These are phyloP conservation scores for Pseudomugil tenellus DNA, from an alignment of 2,797 vertebrate species.

Conservation along the genomic window DNA sequence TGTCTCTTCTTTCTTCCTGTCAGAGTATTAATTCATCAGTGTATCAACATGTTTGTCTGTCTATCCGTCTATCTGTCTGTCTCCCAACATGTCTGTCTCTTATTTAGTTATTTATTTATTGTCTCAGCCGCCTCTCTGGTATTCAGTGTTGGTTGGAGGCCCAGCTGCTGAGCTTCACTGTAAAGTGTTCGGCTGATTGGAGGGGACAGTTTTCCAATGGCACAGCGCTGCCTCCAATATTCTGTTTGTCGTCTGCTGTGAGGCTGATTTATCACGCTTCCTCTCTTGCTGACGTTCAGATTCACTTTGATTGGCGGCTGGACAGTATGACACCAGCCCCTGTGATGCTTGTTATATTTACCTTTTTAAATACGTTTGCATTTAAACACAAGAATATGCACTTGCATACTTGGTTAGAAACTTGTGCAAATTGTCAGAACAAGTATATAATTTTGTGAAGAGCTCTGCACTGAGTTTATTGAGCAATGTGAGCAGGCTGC, in stretches of 20 bases:
- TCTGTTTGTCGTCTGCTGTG: slow-evolving; percentile 81
- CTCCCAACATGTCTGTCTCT: slow-evolving; percentile 43
- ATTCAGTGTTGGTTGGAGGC: slow-evolving; percentile 45
- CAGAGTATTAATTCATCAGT: slow-evolving; percentile 30
- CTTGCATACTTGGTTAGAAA: slow-evolving; percentile 34
- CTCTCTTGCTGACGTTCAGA: slow-evolving; percentile 79
- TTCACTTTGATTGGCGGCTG: slow-evolving; percentile 80
- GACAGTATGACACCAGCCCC: slow-evolving; percentile 57
- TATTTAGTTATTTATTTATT: slow-evolving; percentile 50
- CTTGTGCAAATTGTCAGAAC: slow-evolving; percentile 26
- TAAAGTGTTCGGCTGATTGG: slow-evolving; percentile 80
- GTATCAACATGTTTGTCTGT: slow-evolving; percentile 21
- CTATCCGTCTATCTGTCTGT: slow-evolving; percentile 31
- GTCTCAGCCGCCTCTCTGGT: slow-evolving; percentile 52
- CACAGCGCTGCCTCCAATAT: slow-evolving; percentile 74
- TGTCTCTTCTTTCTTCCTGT: slow-evolving; percentile 45
- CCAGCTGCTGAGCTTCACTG: slow-evolving; percentile 62
- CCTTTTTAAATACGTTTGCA: slow-evolving; percentile 39
- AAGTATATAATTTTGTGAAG: slow-evolving; percentile 53
- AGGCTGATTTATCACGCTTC: slow-evolving; percentile 82
- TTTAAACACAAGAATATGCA: slow-evolving; percentile 30
- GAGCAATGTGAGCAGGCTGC: slow-evolving; percentile 63
- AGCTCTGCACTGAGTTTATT: slow-evolving; percentile 64
- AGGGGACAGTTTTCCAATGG: slow-evolving; percentile 83
- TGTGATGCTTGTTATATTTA: slow-evolving; percentile 22